Evolutionary conservation across 2,113 vertebrate species (phyloP), one percentile per base, ranked within the genome.

Genomic region (Planiliza haematocheilus): DNA sequence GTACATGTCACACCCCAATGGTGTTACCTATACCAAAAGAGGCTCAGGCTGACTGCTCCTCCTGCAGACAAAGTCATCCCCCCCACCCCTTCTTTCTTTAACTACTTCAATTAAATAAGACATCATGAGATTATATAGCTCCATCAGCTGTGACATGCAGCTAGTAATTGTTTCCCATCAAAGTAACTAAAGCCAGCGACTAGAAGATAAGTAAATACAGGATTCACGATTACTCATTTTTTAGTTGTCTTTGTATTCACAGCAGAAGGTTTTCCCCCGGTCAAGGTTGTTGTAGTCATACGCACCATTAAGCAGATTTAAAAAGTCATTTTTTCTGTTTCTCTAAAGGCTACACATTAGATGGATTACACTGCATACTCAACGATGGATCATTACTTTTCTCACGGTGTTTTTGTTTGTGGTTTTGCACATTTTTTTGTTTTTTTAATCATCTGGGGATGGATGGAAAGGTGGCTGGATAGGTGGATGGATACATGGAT

Each of bases 261-360:
- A 53, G 37, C 36, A 17, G 46, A 48, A 52, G 30, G 7, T 12
- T 13, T 64, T 65, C 34, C 16, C 1, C 12, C 20, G 17, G 56
- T 49, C 71, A 72, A 81, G 41, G 71, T 51, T 65, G 58, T 48
- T 55, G 17, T 51, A 21, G 34, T 74, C 58, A 58, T 13, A 59
- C 51, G 13, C 49, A 57, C 59, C 71, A 65, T 80, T 70, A 75
- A 64, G 46, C 36, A 58, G 49, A 68, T 45, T 63, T 57, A 57
- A 73, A 64, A 11, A 45, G 37, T 63, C 12, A n/a, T n/a, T n/a
- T n/a, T n/a, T n/a, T 64, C n/a, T 68, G 18, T 56, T 65, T 56
- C 24, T 14, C 57, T 51, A 39, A 14, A 48, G 36, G 43, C 58
- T 58, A 36, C 24, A 20, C 48, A 50, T 59, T 36, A 59, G 34